Conservation (phyloP, 2,888 invertebrate genomes). For the Liopterus haemorrhoidalis region DNA sequence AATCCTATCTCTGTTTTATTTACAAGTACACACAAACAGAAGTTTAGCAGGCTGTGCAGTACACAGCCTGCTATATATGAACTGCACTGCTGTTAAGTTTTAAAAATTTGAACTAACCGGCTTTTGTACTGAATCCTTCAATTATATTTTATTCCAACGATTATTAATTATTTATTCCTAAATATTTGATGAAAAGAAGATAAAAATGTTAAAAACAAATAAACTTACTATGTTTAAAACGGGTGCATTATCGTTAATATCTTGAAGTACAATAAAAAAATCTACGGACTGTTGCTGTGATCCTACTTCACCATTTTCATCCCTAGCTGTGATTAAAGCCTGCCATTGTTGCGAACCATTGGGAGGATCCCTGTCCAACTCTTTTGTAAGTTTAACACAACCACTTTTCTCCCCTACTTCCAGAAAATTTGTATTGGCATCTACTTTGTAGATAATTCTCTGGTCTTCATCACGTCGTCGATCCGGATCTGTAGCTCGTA, state of each 20-base stretch:
- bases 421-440: constrained; percentile 65
- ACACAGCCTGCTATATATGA: too few relatives aligned
- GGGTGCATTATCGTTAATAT: constrained; percentile 94
- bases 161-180: neutral
- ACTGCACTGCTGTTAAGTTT: neutral
- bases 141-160: neutral
- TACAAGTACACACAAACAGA: too few relatives aligned
- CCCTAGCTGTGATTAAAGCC: constrained; percentile 67
- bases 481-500: constrained; percentile 80
- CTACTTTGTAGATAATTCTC: constrained; percentile 69
- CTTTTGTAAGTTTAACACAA: constrained; percentile 63
- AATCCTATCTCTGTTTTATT: too few relatives aligned
- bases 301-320: constrained; percentile 63
- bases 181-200: neutral
- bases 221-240: constrained; percentile 66
- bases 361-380: constrained; percentile 85
- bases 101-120: neutral
- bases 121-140: neutral
- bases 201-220: neutral
- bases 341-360: constrained; percentile 77
- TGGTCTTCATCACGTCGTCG: constrained; percentile 68
- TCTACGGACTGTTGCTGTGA: constrained; percentile 64
- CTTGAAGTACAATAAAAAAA: constrained; percentile 59
- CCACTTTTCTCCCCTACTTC: constrained; percentile 64
- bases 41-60: too few relatives aligned